phyloP scores from a whole-genome alignment of 2,113 vertebrate species.

The Calypte anna region DNA sequence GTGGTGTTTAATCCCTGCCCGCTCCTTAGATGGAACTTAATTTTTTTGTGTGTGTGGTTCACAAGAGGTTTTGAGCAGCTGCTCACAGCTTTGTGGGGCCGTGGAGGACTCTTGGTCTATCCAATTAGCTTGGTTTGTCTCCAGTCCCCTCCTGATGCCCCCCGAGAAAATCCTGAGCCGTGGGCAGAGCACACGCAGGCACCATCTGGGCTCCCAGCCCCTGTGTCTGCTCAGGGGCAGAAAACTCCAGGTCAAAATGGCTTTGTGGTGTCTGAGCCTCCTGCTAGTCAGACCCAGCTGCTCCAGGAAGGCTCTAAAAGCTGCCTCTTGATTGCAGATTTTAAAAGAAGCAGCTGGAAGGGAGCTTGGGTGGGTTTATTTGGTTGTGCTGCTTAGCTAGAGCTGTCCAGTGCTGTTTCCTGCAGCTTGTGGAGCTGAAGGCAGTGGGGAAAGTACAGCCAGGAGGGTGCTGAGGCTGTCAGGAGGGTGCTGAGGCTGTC shows the following conservation, averaged over 20 bases:
- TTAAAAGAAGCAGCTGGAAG: background rate
- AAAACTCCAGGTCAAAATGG: fast-evolving
- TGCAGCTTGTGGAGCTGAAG: background rate
- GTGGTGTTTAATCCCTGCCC: background rate
- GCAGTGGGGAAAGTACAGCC: background rate
- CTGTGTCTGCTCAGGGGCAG: fast-evolving
- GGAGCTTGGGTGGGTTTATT: background rate
- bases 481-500: too few species aligned
- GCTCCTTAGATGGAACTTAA: background rate
- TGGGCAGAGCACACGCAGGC: background rate
- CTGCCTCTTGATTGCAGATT: background rate
- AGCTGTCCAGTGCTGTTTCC: background rate
- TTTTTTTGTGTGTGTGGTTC: background rate
- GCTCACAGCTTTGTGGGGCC: background rate
- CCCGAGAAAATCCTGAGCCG: background rate
- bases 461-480: too few species aligned
- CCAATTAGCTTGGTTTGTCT: constrained; percentile 36
- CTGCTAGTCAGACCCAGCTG: fast-evolving
- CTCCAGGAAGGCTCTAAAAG: background rate
- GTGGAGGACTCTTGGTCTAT: background rate
- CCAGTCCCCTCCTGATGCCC: background rate
- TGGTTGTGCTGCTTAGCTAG: background rate
- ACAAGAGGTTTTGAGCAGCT: constrained; percentile 26
- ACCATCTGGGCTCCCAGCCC: background rate
- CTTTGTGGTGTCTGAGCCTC: background rate